These are phyloP conservation scores for Spheniscus humboldti DNA, from an alignment of 2,797 vertebrate species.

Conservation along the genomic window DNA sequence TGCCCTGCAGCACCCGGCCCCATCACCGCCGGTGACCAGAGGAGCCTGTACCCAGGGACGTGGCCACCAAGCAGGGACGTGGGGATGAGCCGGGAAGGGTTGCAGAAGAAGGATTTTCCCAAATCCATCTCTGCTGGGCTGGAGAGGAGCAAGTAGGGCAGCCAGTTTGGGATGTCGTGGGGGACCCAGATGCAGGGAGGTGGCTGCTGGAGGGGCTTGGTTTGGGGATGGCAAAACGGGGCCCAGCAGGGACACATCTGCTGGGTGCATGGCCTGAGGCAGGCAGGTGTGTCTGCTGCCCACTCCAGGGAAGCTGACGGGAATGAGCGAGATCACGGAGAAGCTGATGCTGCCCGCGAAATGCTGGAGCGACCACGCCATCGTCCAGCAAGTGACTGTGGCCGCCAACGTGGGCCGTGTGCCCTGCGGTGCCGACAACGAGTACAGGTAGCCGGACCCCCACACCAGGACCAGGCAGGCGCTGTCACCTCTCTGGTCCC, in stretches of 20 bases:
- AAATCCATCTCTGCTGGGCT: neutral
- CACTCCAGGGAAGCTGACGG: slow-evolving; percentile 88
- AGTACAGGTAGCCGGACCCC: slow-evolving; percentile 84
- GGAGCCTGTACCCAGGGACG: fast-evolving
- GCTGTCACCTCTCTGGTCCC: fast-evolving
- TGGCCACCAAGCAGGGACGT: neutral
- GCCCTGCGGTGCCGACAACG: slow-evolving; percentile 88
- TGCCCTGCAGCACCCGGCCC: neutral
- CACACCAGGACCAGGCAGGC: neutral
- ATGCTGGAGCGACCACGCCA: slow-evolving; percentile 82
- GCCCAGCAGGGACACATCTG: fast-evolving
- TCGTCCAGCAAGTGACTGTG: slow-evolving; percentile 86
- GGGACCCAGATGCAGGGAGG: fast-evolving
- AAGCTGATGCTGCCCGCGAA: slow-evolving; percentile 79
- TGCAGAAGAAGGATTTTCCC: neutral
- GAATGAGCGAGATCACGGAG: slow-evolving; percentile 97
- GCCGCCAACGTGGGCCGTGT: slow-evolving; percentile 91
- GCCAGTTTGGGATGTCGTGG: neutral
- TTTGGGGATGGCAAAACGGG: neutral
- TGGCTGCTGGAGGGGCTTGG: neutral
- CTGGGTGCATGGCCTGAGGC: fast-evolving
- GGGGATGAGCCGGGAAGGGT: neutral
- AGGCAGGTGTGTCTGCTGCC: neutral
- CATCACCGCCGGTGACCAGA: fast-evolving
- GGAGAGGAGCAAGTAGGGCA: neutral